Conservation (phyloP, 2,113 vertebrate genomes). For the Hyaena hyaena region DNA sequence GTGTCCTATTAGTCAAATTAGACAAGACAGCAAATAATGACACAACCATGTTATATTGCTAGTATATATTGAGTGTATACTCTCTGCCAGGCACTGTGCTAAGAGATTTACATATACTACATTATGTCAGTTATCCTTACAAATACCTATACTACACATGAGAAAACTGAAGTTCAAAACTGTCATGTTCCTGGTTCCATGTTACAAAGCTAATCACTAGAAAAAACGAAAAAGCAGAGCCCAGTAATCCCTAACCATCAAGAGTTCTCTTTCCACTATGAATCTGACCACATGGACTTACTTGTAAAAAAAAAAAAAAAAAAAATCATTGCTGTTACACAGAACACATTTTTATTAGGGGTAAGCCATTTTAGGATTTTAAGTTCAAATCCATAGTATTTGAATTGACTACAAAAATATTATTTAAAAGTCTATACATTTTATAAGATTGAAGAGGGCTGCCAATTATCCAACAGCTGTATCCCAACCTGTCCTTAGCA, state of each 20-base stretch:
- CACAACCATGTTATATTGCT: not conserved
- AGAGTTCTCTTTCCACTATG: not conserved
- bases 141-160: not conserved
- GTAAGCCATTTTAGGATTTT: slow-evolving; percentile 31
- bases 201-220: not conserved
- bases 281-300: not conserved
- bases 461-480: not conserved
- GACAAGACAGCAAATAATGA: not conserved
- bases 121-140: not conserved
- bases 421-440: slow-evolving; percentile 1
- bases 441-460: slow-evolving; percentile 16
- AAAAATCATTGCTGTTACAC: not conserved
- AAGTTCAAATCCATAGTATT: not conserved
- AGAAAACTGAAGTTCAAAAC: not conserved
- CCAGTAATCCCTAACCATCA: not conserved
- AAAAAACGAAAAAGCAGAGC: not conserved
- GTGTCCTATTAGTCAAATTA: not conserved
- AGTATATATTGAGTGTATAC: not conserved
- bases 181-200: not conserved
- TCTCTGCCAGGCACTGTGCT: not conserved
- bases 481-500: not conserved
- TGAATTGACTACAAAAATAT: not conserved
- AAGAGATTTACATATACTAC: not conserved
- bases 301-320: not conserved
- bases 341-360: not conserved